A percentile compares a stretch with the other conserved stretches of the same genome.
These are phyloP conservation scores for Nephrotoma guestfalica DNA, from an alignment of 2,888 invertebrate genomes.

Conservation along the genomic window DNA sequence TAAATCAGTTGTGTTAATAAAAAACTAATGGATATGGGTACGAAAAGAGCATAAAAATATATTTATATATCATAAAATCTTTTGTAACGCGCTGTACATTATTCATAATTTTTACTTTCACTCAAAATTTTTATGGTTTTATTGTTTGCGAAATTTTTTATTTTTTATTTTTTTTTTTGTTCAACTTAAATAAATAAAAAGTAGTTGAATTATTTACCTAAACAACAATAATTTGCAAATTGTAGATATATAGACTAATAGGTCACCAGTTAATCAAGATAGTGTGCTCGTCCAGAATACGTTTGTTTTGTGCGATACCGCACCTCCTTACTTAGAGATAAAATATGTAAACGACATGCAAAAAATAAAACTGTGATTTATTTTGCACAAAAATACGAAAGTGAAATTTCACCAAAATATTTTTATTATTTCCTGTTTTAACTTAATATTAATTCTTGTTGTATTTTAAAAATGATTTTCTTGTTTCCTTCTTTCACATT, in stretches of 20 bases:
- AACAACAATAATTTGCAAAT: not conserved
- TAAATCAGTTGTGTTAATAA: not conserved
- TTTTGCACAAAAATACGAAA: conserved; percentile 1
- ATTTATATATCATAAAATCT: not conserved
- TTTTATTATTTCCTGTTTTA: conserved; percentile 1
- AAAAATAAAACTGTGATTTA: not conserved
- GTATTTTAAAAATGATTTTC: not conserved
- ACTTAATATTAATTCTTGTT: not conserved
- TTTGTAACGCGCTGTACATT: not conserved
- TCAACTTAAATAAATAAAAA: not conserved
- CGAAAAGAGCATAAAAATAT: not conserved
- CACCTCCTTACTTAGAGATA: not conserved
- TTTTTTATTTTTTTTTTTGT: not conserved
- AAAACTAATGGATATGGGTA: not conserved
- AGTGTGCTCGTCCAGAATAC: not conserved
- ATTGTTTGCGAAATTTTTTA: not conserved
- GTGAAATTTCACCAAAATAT: conserved; percentile 6
- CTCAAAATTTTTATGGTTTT: not conserved
- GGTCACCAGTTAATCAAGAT: not conserved
- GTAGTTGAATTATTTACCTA: not conserved
- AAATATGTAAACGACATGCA: not conserved
- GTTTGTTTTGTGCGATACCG: not conserved
- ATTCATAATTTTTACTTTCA: not conserved
- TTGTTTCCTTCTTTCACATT: conserved; percentile 7
- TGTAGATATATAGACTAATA: not conserved